Evolutionary conservation across 2,797 vertebrate genomes (phyloP).

Genomic region (Silurus lanzhouensis): DNA sequence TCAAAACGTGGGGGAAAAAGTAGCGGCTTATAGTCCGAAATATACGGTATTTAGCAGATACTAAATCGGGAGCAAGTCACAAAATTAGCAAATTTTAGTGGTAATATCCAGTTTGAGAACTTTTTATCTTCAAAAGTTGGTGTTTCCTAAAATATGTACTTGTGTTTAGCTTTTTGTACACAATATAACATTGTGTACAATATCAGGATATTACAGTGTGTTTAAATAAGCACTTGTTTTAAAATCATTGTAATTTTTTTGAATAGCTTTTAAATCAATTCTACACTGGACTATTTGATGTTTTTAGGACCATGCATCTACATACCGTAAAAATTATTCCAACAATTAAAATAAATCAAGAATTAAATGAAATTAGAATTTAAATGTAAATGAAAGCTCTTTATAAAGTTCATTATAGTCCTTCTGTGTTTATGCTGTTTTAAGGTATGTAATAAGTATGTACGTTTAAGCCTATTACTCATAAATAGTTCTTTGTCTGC

Average conservation of each 20-base stretch:
- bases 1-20: no score
- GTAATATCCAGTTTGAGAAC: background rate
- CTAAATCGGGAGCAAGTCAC: no score
- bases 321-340: background rate
- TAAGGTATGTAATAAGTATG: background rate
- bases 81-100: background rate
- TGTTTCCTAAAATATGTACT: background rate
- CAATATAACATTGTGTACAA: no score
- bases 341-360: background rate
- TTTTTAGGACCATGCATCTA: background rate
- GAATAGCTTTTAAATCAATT: background rate
- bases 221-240: background rate
- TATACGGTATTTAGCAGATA: no score
- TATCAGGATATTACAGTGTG: background rate
- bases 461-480: background rate
- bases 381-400: background rate
- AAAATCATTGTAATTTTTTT: background rate
- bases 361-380: background rate
- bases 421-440: background rate
- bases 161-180: background rate
- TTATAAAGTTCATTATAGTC: background rate
- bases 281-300: background rate
- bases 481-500: background rate
- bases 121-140: background rate
- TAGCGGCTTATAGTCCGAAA: no score